Base-by-base conservation (phyloP, 2,113 vertebrate species). In the Aegotheles bennettii region DNA sequence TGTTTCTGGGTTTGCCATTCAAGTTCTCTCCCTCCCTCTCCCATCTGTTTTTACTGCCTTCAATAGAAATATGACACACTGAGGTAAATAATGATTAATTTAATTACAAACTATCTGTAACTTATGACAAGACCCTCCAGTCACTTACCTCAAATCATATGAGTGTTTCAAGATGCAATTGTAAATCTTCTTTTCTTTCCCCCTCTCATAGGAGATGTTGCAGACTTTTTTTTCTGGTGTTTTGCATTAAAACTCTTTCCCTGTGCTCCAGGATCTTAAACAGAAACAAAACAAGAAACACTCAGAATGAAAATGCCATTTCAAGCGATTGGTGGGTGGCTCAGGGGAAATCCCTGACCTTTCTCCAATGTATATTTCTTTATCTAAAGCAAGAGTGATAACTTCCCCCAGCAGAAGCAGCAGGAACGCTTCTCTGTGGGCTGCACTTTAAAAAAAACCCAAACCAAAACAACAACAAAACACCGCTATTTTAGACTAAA, bases 311-410 rank as follows among this genome's bases (percentile, higher is more conserved):
- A 98, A 97, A 96, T 89, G 95, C 94, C 97, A 97, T 96, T 97
- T 97, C 91, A 97, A 96, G 97, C 43, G 80, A 92, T 64, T 85
- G 59, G 95, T 95, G 92, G 91, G 93, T 81, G 85, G 85, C 84
- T 86, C 76, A 68, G 97, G 98, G 98, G 97, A 98, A 98, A 98
- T 97, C 97, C 97, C 98, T 95, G 96, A 93, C 87, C 88, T 94
- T 95, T 97, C 93, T 95, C 78, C 89, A 87, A 93, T 90, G 90
- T 90, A 59, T 87, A 84, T 95, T 96, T 97, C 81, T 93, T 92
- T 97, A 97, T 95, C 95, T 97, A 96, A 95, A 97, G 77, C 60
- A 88, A 97, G 89, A 78, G 82, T 68, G 87, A 50, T 95, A 95
- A 96, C 89, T 94, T 83, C 78, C 81, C 84, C 84, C 88, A 95